Base-by-base conservation (phyloP, 2,113 vertebrate genomes). In the Madoqua kirkii region DNA sequence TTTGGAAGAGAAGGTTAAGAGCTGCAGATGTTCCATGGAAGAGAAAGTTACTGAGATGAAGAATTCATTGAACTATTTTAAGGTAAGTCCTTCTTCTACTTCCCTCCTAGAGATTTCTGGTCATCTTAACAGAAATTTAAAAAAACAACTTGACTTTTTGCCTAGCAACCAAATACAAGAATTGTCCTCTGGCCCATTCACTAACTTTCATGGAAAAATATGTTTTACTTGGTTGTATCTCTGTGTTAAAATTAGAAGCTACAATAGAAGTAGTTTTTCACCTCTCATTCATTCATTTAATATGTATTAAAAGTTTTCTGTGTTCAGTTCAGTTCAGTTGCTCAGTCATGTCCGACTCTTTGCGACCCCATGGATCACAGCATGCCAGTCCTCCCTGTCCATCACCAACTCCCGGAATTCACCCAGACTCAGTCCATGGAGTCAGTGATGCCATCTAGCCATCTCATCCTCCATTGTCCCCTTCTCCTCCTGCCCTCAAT, bases 31-130 rank as follows among this genome's bases (percentile, higher is more conserved):
- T 62, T 99, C 99, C 50, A 99, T 99, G 98, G 99, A 99, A 67
- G 99, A 99, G 97, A 99, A 99, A 98, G 99, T 99, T 96, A 99
- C 99, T 8, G 99, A 99, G 96, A 99, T 99, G 98, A 99, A 99
- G 98, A 99, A 99, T 96, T 99, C 99, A 5, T 98, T 99, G 60
- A 99, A 99, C 98, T 99, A 99, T 0, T 99, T 99, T 96, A 99
- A 99, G 99, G 99, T 99, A 97, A 89, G 93, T 16, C 7, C 43
- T 33, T 94, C 45, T 59, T 40, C 92, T 25, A 4, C 89, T 85
- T 88, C 40, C 40, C 15, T n/a, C 54, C 45, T 90, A 89, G 40
- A 94, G 33, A 64, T 83, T 79, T 7, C 91, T 62, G 43, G n/a
- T 36, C 4, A 82, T 93, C 15, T 96, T 43, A 71, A 71, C 67